Evolutionary conservation across 2,797 vertebrate genomes (phyloP), one percentile per base, ranked within the genome.

Genomic region (Gambusia yucatana): DNA sequence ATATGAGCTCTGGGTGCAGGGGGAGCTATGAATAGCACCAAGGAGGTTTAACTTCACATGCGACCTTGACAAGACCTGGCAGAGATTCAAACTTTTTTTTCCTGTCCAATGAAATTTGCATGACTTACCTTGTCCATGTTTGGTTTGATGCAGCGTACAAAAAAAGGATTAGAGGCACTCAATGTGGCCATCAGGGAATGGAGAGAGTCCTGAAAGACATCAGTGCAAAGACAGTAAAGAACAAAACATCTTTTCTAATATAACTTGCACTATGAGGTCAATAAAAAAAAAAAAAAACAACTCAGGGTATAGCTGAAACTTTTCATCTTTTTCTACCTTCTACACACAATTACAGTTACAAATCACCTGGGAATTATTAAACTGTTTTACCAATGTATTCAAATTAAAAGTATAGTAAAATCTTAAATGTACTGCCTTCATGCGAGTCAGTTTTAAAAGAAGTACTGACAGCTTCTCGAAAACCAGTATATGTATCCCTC

Each of bases 71-170:
- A 25, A 81, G 77, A 82, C 77, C 85, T 93, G 90, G 80, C 81
- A 87, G 72, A 69, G 80, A 71, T 88, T 90, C 78, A 82, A 76
- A 71, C 65, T 52, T 52, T 46, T 80, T 79, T 79, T 47, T 55
- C 84, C 44, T 57, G 22, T 85, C 75, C 77, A 78, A 48, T 85
- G 39, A 82, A 89, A 87, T 89, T 85, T 82, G 77, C 65, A 81
- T 86, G 82, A 87, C 90, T 92, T 94, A 97, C 97, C 97, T 98
- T 98, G 82, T 97, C 94, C 91, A 97, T 97, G 90, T 98, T 98
- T 88, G 97, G 97, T 93, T 98, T 98, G 92, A 98, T 97, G 94
- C 97, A 98, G 88, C 97, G 97, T 55, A 98, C 96, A 91, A 98
- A 98, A 89, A 98, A 97, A 0, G 97, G 97, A 86, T 98, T 98